These are phyloP conservation scores for Agonum fuliginosum DNA, from an alignment of 2,888 invertebrate species.

Conservation along the genomic window DNA sequence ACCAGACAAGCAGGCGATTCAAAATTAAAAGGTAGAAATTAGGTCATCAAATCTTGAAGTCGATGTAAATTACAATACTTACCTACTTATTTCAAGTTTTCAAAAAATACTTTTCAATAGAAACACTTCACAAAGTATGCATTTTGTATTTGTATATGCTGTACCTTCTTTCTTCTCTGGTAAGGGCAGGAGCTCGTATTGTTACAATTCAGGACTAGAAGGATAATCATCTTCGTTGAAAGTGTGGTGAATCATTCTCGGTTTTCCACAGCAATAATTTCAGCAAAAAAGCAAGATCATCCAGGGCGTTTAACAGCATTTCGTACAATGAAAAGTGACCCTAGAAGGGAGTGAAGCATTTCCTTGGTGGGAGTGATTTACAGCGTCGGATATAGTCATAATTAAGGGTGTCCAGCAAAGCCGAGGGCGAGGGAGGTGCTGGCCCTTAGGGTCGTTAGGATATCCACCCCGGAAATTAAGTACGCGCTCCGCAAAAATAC, in stretches of 20 bases:
- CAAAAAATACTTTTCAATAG: too few species aligned
- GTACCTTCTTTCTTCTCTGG: too few species aligned
- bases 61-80: too few species aligned
- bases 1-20: too few species aligned
- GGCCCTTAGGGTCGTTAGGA: constrained; percentile 46
- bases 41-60: too few species aligned
- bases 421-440: neutral
- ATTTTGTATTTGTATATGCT: too few species aligned
- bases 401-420: constrained; percentile 32
- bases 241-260: neutral
- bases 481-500: constrained; percentile 37
- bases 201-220: too few species aligned
- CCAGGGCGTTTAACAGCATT: neutral
- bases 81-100: too few species aligned
- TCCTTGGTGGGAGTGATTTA: constrained; percentile 47
- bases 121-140: too few species aligned
- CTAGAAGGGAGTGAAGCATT: neutral
- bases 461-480: constrained; percentile 51
- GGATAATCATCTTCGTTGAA: too few species aligned
- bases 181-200: too few species aligned
- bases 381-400: constrained; percentile 49
- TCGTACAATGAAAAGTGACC: constrained; percentile 23
- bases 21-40: too few species aligned
- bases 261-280: neutral
- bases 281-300: constrained; percentile 8